Evolutionary conservation across 23 tunicate species (phyloP).

Genomic region (Trididemnum nubilum): DNA sequence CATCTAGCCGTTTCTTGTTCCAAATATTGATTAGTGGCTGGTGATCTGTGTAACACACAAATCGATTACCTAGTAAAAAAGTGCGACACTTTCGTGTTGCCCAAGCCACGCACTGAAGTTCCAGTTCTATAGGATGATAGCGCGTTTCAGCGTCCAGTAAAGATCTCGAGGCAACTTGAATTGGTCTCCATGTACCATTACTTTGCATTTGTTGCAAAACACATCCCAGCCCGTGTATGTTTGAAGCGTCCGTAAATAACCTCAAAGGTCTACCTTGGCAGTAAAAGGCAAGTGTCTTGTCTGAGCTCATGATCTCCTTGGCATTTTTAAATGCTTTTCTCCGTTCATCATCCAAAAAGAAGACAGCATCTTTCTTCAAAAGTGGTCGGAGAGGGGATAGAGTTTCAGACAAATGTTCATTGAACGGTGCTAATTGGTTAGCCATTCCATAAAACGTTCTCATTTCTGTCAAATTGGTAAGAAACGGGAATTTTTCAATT

Average conservation of each 20-base stretch:
- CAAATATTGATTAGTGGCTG: constrained; percentile 9
- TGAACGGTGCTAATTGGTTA: background rate
- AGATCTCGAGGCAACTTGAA: constrained; percentile 8
- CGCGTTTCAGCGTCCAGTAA: constrained; percentile 14
- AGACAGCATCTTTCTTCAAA: background rate
- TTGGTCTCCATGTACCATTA: constrained; percentile 3
- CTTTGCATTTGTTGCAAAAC: constrained; percentile 5
- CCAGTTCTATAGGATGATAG: constrained; percentile 10
- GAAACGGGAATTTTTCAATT: background rate
- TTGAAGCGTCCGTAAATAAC: constrained; percentile 12
- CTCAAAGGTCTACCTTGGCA: background rate
- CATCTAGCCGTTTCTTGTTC: constrained; percentile 3
- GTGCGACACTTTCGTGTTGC: constrained; percentile 23
- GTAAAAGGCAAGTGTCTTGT: constrained; percentile 3
- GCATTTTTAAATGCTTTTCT: constrained; percentile 1
- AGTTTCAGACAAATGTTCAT: background rate
- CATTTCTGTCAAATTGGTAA: constrained; percentile 1
- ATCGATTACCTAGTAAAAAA: background rate
- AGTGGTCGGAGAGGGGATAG: constrained; percentile 6
- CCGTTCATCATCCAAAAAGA: background rate
- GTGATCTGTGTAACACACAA: constrained; percentile 3
- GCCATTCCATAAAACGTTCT: constrained; percentile 9
- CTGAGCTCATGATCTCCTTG: background rate
- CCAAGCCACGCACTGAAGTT: background rate
- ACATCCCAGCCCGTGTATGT: constrained; percentile 14